Conservation (phyloP, 2,888 invertebrate genomes). For the Mimumesa dahlbomi region DNA sequence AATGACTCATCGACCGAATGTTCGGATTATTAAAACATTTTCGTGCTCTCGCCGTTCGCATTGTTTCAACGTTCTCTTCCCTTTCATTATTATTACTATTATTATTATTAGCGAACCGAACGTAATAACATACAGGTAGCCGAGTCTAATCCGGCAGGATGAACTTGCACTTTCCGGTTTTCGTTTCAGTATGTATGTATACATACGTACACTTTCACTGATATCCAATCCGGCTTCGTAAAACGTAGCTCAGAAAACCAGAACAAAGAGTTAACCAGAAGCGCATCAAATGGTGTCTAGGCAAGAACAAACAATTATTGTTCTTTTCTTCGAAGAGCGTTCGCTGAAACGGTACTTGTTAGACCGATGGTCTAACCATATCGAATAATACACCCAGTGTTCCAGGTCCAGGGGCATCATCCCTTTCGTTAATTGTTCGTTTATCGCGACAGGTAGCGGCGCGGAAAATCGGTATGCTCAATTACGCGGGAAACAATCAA, state of each 20-base stretch:
- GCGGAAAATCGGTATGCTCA: neutral
- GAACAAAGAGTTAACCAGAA: neutral
- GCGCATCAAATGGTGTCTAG: constrained; percentile 11
- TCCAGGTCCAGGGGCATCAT: neutral
- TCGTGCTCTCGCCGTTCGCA: too few species aligned
- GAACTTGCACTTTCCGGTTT: neutral
- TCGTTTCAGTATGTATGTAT: neutral
- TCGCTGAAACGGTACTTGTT: neutral
- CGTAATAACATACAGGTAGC: too few species aligned
- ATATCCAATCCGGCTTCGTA: neutral
- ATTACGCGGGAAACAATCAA: neutral
- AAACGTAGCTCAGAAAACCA: neutral
- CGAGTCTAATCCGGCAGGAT: neutral
- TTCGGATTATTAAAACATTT: neutral
- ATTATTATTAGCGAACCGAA: too few species aligned
- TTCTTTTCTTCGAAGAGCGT: constrained; percentile 8
- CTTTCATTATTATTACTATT: too few species aligned
- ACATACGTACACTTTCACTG: neutral
- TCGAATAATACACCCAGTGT: constrained; percentile 24
- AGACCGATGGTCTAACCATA: neutral
- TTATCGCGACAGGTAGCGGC: neutral
- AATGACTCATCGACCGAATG: constrained; percentile 50
- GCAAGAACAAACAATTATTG: constrained; percentile 33
- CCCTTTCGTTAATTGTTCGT: neutral
- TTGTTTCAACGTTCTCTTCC: neutral